These are phyloP conservation scores for Microcebus griseorufus DNA, from an alignment of 2,113 vertebrate species.

Conservation along the genomic window DNA sequence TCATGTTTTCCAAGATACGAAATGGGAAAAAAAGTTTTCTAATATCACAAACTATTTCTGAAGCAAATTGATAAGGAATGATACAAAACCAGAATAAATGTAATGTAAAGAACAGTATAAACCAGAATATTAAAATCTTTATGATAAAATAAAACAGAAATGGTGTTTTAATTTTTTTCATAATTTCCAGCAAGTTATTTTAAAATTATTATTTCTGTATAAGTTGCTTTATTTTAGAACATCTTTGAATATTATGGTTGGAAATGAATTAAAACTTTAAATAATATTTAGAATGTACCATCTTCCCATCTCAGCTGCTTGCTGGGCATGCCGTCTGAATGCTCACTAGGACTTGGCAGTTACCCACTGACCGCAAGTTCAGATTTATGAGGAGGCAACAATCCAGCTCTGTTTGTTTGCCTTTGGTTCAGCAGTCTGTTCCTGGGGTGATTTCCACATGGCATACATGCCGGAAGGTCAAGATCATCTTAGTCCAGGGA, in stretches of 20 bases:
- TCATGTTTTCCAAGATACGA: background rate
- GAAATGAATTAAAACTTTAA: slow-evolving; percentile 51
- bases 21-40: background rate
- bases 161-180: background rate
- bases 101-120: background rate
- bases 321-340: background rate
- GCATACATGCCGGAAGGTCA: slow-evolving; percentile 59
- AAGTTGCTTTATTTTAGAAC: background rate
- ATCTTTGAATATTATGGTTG: background rate
- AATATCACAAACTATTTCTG: background rate
- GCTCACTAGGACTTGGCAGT: slow-evolving; percentile 51
- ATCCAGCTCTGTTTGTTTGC: slow-evolving; percentile 60
- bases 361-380: slow-evolving; percentile 56
- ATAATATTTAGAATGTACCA: slow-evolving; percentile 16
- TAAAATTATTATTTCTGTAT: background rate
- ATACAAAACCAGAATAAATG: background rate
- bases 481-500: slow-evolving; percentile 53
- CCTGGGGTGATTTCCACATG: slow-evolving; percentile 73
- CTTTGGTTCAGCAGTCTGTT: slow-evolving; percentile 68
- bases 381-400: slow-evolving; percentile 69
- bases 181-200: background rate
- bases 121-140: background rate
- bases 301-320: slow-evolving; percentile 13
- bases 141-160: background rate
- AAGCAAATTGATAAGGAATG: background rate